Evolutionary conservation across 2,888 invertebrate genomes (phyloP), one percentile per base, ranked within the genome.

Genomic region (Tinea semifulvella): DNA sequence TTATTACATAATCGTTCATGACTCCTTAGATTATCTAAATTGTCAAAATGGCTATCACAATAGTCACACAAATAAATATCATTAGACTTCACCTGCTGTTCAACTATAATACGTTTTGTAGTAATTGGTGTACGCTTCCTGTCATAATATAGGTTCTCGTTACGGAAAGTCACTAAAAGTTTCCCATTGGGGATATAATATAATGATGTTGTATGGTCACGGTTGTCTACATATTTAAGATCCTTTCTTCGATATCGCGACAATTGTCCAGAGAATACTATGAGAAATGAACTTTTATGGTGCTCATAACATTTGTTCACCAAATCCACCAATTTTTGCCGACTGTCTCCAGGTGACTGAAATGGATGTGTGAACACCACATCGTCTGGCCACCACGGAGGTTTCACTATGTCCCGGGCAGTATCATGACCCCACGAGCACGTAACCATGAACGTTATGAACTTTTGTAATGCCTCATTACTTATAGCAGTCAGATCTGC

Each of bases 61-160:
- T 85, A 87, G 59, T 90, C 90, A 67, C 90, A 90, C 42, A 90
- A 72, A 65, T 88, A 90, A 56, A 90, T 89, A 58, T 90, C 88
- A 50, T 85, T 72, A 49, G 86, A 77, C 56, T 85, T 85, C 28
- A 84, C 72, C 62, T 82, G 82, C 49, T 76, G 70, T 50, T 84
- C 76, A 25, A 76, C 52, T 79, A 70, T 46, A 69, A 67, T 4
- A 72, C 68, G 39, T 83, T 56, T 43, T 84, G 60, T 20, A 68
- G 74, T 57, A 75, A 82, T 48, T 82, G 65, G 7, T 18, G 17
- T 18, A 43, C 49, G 48, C 28, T 54, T 56, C 43, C 58, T 56
- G 49, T 76, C 75, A 63, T 83, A 72, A 60, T 85, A 85, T 73
- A 88, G 82, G 59, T 90, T 89, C 60, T 89, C 89, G 71, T 90